phyloP scores from a whole-genome alignment of 2,797 vertebrate species.

The Lepus oiostolus region DNA sequence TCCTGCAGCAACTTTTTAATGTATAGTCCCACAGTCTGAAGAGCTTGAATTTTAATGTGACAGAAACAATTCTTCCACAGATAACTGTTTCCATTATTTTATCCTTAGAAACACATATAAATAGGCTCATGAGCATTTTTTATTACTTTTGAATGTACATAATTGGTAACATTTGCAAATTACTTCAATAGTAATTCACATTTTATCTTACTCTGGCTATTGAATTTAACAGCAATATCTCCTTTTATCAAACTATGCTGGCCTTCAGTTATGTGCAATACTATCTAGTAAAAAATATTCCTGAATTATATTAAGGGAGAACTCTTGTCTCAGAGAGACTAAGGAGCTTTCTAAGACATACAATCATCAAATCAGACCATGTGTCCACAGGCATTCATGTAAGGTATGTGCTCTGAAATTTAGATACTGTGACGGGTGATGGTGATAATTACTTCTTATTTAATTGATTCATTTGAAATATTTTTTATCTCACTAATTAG shows the following conservation, averaged over 20 bases:
- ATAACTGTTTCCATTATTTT: neutral
- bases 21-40: neutral
- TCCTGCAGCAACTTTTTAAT: neutral
- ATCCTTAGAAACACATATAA: neutral
- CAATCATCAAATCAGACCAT: conserved; percentile 27
- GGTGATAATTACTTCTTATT: conserved; percentile 29
- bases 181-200: conserved; percentile 34
- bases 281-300: neutral
- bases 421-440: conserved; percentile 8
- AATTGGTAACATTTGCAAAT: conserved; percentile 21
- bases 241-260: neutral
- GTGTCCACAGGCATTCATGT: neutral
- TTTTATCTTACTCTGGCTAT: neutral
- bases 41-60: neutral
- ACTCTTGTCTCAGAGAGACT: neutral
- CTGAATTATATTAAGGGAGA: neutral
- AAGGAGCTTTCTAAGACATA: neutral
- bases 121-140: neutral
- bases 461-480: conserved; percentile 26
- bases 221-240: neutral
- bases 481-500: conserved; percentile 54
- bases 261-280: neutral
- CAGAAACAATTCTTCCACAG: neutral
- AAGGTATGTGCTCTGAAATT: conserved; percentile 9
- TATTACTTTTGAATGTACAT: conserved; percentile 3